A percentile compares a stretch with the other conserved stretches of the same genome.
These are phyloP conservation scores for Elgaria multicarinata DNA, from an alignment of 2,113 vertebrate genomes.

Conservation along the genomic window DNA sequence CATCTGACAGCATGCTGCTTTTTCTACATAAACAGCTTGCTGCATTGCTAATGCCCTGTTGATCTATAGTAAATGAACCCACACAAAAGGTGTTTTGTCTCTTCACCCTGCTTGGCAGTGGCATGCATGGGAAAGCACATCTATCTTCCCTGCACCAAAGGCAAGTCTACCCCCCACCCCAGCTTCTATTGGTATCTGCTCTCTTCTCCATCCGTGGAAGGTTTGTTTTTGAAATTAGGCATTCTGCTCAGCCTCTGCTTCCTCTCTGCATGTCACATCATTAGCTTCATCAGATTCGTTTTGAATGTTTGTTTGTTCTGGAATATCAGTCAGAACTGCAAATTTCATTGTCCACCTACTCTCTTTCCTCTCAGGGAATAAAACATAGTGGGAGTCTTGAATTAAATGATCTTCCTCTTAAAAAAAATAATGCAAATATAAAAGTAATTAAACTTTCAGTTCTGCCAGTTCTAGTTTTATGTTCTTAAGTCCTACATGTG, in stretches of 20 bases:
- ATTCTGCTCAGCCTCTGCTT: slow-evolving; percentile 66
- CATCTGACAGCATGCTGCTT: slow-evolving; percentile 7
- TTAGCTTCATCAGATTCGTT: slow-evolving; percentile 71
- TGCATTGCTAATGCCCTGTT: background rate
- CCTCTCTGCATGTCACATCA: slow-evolving; percentile 72
- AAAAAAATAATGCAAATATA: background rate
- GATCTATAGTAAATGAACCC: slow-evolving; percentile 11
- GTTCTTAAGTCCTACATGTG: background rate
- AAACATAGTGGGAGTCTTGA: slow-evolving; percentile 72
- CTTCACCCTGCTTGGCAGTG: slow-evolving; percentile 20
- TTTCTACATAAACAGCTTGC: background rate
- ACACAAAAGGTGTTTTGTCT: slow-evolving; percentile 9
- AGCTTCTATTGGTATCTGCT: slow-evolving; percentile 49
- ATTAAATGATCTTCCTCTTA: slow-evolving; percentile 68
- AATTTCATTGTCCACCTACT: slow-evolving; percentile 74
- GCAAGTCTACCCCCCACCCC: slow-evolving; percentile 12
- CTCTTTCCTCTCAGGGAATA: slow-evolving; percentile 73
- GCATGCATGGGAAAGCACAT: slow-evolving; percentile 23
- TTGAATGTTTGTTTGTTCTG: slow-evolving; percentile 75
- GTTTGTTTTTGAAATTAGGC: slow-evolving; percentile 64
- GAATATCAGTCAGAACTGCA: slow-evolving; percentile 72
- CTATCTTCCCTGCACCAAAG: slow-evolving; percentile 21
- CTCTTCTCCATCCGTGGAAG: slow-evolving; percentile 56
- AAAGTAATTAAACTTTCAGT: background rate
- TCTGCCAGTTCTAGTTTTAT: background rate